Evolutionary conservation across 2,797 vertebrate species (phyloP).

Genomic region (Clarias platycephalus): DNA sequence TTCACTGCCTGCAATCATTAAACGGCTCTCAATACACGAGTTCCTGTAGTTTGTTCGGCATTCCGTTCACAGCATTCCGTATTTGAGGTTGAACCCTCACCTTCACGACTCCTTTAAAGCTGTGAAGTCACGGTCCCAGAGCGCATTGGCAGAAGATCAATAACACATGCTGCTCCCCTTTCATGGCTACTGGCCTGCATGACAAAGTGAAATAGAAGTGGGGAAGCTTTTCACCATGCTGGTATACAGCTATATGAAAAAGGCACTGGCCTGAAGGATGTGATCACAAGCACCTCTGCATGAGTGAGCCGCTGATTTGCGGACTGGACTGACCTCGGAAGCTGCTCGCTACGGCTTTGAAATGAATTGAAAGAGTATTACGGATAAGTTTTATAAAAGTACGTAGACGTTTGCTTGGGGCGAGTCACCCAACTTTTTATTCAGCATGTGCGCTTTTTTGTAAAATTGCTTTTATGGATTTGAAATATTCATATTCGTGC

Average conservation of each 20-base stretch:
- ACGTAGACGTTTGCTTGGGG: neutral
- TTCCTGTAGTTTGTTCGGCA: neutral
- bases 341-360: neutral
- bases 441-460: neutral
- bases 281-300: conserved; percentile 27
- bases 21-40: neutral
- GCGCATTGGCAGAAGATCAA: conserved; percentile 72
- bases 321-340: conserved; percentile 31
- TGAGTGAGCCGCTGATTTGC: conserved; percentile 43
- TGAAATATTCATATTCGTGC: too few relatives aligned
- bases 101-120: conserved; percentile 55
- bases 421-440: neutral
- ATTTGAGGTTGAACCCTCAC: conserved; percentile 37
- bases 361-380: neutral
- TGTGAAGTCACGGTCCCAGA: conserved; percentile 65
- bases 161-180: conserved; percentile 68
- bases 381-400: neutral
- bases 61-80: conserved; percentile 27
- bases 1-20: neutral
- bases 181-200: conserved; percentile 65
- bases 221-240: conserved; percentile 57
- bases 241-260: conserved; percentile 45
- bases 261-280: conserved; percentile 32
- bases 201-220: conserved; percentile 71
- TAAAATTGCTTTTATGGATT: neutral